These are phyloP conservation scores for Glaucidium brasilianum DNA, from an alignment of 2,113 vertebrate genomes.

Conservation along the genomic window DNA sequence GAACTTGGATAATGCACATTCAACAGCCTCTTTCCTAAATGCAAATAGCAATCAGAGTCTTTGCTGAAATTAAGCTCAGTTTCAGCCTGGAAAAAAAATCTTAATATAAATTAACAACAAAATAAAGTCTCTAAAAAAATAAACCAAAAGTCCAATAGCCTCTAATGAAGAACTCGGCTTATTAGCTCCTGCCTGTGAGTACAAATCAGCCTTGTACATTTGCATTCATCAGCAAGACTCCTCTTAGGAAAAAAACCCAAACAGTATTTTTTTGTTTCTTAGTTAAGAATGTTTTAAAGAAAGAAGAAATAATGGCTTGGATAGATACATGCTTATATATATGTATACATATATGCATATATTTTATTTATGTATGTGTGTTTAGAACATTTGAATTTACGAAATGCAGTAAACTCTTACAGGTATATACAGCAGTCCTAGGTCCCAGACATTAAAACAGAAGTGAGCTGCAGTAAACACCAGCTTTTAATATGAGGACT, in stretches of 20 bases:
- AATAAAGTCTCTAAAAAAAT: background rate
- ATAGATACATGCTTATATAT: background rate
- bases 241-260: background rate
- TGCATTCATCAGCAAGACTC: background rate
- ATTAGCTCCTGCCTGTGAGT: background rate
- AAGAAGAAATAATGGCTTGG: background rate
- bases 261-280: background rate
- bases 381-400: background rate
- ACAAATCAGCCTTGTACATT: background rate
- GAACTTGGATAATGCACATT: background rate
- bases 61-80: background rate
- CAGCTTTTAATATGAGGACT: background rate
- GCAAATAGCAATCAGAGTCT: background rate
- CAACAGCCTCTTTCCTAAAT: background rate
- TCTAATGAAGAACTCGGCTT: background rate
- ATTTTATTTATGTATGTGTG: background rate
- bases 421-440: background rate
- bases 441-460: background rate
- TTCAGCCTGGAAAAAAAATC: background rate
- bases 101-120: background rate
- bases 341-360: background rate
- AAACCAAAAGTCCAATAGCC: background rate
- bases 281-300: background rate
- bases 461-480: background rate
- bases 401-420: background rate